These are phyloP conservation scores for Malurus leucopterus DNA, from an alignment of 2,797 vertebrate species.

Conservation along the genomic window DNA sequence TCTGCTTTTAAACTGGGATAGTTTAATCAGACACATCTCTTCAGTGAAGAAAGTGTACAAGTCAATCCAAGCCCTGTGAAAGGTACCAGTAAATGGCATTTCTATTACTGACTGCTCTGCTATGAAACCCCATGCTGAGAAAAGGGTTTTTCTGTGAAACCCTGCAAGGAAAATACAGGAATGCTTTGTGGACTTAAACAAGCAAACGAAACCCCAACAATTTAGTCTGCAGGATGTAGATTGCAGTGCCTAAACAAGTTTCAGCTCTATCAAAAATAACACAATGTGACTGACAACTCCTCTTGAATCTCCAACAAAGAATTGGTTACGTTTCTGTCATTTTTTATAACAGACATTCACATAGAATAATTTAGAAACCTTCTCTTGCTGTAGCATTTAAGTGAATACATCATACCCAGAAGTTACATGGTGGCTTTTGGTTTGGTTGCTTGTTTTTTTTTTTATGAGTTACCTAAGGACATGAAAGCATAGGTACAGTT, in stretches of 20 bases:
- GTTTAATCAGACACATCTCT: background rate
- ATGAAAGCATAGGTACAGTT: background rate
- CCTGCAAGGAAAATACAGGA: slow-evolving; percentile 18
- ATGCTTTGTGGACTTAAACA: background rate
- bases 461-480: background rate
- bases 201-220: background rate
- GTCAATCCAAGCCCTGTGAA: background rate
- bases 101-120: background rate
- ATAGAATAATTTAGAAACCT: background rate
- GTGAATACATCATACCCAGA: background rate
- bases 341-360: background rate
- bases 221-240: slow-evolving; percentile 11
- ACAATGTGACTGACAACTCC: slow-evolving; percentile 5
- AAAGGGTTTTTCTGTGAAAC: background rate
- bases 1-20: background rate
- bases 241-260: slow-evolving; percentile 36
- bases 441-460: background rate
- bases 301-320: slow-evolving; percentile 25
- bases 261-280: slow-evolving; percentile 40
- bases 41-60: background rate
- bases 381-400: background rate
- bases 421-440: background rate
- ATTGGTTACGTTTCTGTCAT: slow-evolving; percentile 42
- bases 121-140: background rate
- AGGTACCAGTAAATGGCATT: background rate